A percentile compares a stretch with the other conserved stretches of the same genome.
Evolutionary conservation across 2,888 invertebrate genomes (phyloP).

Genomic region (Epinotia demarniana): DNA sequence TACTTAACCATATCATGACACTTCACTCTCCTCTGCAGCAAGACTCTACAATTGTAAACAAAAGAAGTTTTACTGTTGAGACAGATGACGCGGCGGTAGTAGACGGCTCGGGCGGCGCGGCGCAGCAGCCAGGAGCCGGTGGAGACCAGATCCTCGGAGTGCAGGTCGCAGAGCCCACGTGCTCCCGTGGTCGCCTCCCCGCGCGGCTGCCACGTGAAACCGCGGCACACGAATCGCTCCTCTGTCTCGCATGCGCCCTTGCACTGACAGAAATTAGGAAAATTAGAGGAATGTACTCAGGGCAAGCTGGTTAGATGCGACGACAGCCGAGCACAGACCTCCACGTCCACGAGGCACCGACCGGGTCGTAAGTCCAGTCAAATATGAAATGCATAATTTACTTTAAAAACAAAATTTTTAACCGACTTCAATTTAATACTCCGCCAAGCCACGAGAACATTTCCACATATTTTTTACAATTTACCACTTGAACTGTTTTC

Average conservation of each 20-base stretch:
- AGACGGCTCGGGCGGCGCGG: slow-evolving; percentile 85
- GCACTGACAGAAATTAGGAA: slow-evolving; percentile 69
- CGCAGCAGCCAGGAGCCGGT: slow-evolving; percentile 89
- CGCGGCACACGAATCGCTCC: slow-evolving; percentile 88
- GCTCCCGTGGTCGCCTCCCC: slow-evolving; percentile 44
- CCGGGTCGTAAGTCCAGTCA: too few species aligned
- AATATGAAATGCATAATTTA: too few species aligned
- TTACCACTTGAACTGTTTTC: too few species aligned
- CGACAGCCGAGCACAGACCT: too few species aligned
- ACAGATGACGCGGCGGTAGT: slow-evolving; percentile 92
- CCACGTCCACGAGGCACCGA: too few species aligned
- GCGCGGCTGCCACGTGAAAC: slow-evolving; percentile 83
- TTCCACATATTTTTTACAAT: too few species aligned
- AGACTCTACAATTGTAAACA: not conserved
- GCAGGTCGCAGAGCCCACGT: slow-evolving; percentile 86
- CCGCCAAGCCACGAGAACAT: too few species aligned
- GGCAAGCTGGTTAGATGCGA: too few species aligned
- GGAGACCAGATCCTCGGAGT: slow-evolving; percentile 93
- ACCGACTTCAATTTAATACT: too few species aligned
- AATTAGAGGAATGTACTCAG: not conserved
- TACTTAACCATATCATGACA: too few species aligned
- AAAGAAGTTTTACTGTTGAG: slow-evolving; percentile 87
- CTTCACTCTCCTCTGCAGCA: not conserved
- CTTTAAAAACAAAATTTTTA: too few species aligned
- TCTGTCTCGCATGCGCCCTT: slow-evolving; percentile 87